phyloP scores from a whole-genome alignment of 2,113 vertebrate species.

The Martes martes region DNA sequence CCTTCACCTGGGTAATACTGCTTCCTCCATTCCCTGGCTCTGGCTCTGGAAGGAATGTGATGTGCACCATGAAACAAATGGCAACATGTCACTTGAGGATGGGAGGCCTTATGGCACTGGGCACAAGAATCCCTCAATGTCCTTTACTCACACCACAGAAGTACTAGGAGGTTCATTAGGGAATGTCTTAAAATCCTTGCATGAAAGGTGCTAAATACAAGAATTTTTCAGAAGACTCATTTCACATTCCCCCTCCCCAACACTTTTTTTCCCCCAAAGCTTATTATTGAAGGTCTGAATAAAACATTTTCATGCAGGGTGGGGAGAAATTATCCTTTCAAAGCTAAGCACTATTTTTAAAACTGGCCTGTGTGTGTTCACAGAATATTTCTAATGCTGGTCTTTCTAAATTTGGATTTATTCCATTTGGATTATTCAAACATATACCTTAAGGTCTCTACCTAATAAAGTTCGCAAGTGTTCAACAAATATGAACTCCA shows the following conservation, averaged over 20 bases:
- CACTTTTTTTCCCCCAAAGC: not conserved
- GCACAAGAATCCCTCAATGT: not conserved
- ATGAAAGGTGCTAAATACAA: not conserved
- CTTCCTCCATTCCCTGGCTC: not conserved
- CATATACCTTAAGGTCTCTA: not conserved
- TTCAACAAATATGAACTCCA: not conserved
- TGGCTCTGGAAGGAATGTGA: not conserved
- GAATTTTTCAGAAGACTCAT: not conserved
- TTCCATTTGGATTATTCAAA: not conserved
- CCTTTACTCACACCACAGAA: not conserved
- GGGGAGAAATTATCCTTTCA: not conserved
- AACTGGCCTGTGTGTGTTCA: not conserved
- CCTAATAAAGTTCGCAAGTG: not conserved
- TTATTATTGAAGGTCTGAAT: not conserved
- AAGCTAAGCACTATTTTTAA: conserved; percentile 35
- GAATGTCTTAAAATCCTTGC: not conserved
- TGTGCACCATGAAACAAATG: not conserved
- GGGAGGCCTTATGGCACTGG: not conserved
- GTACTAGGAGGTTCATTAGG: not conserved
- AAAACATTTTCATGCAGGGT: not conserved
- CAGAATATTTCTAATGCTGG: not conserved
- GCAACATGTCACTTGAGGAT: not conserved
- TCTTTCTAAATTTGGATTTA: not conserved
- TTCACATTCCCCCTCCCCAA: not conserved
- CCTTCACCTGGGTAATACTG: not conserved